Percentiles rank a stretch among this genome's conserved stretches.
These are phyloP conservation scores for Fistularia commersonii DNA, from an alignment of 2,797 vertebrate genomes.

Conservation along the genomic window DNA sequence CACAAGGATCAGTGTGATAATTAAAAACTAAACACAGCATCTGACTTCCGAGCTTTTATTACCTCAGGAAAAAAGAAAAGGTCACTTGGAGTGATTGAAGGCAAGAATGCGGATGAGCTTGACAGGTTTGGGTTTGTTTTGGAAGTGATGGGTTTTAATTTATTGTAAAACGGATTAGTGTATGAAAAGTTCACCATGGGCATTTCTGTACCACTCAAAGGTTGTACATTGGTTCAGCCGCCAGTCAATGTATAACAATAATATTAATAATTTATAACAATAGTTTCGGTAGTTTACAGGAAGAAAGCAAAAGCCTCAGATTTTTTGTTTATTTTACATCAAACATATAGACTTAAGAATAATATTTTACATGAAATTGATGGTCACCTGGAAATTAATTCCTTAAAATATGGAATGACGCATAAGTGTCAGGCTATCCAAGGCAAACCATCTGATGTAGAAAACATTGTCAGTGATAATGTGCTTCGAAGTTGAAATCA, in stretches of 20 bases:
- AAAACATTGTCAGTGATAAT: too few relatives aligned
- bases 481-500: too few relatives aligned
- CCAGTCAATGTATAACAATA: background rate
- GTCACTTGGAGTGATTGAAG: slow-evolving; percentile 58
- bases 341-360: too few relatives aligned
- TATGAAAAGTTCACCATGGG: slow-evolving; percentile 28
- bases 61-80: slow-evolving; percentile 67
- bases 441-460: too few relatives aligned
- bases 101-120: slow-evolving; percentile 31
- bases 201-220: slow-evolving; percentile 10
- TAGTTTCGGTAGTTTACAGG: too few relatives aligned
- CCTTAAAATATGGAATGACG: too few relatives aligned
- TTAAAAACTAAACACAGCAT: slow-evolving; percentile 79
- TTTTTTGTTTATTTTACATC: too few relatives aligned
- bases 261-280: background rate
- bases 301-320: too few relatives aligned
- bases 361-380: too few relatives aligned
- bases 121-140: slow-evolving; percentile 62
- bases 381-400: too few relatives aligned
- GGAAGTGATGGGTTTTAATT: slow-evolving; percentile 59
- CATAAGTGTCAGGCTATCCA: too few relatives aligned
- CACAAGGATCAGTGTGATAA: slow-evolving; percentile 74
- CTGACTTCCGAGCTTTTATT: slow-evolving; percentile 69
- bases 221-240: background rate
- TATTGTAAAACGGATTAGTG: slow-evolving; percentile 55